These are phyloP conservation scores for Mya arenaria DNA, from an alignment of 1,140 invertebrate species.

Conservation along the genomic window DNA sequence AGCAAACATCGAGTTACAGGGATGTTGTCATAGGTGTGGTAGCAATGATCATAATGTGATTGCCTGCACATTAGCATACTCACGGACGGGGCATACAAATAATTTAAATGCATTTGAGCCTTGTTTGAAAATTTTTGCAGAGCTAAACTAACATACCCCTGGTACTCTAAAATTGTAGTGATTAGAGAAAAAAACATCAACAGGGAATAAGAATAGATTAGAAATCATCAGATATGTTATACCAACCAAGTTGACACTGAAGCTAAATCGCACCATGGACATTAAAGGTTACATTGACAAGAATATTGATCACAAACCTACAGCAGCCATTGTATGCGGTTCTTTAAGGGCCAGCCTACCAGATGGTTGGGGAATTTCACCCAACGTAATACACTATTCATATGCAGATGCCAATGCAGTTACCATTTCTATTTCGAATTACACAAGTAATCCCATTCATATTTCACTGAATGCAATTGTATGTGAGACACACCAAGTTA, in stretches of 20 bases:
- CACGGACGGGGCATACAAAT: neutral
- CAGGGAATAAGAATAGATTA: neutral
- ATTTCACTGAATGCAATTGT: neutral
- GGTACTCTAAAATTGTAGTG: neutral
- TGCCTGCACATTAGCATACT: neutral
- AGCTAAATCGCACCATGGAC: neutral
- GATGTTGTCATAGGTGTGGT: neutral
- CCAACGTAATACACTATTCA: neutral
- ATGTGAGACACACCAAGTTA: neutral
- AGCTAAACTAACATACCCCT: neutral
- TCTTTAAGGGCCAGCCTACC: neutral
- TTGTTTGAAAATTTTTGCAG: neutral
- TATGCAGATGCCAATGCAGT: neutral
- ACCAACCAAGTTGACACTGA: neutral
- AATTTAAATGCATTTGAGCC: neutral
- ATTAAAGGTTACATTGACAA: neutral
- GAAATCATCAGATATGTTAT: neutral
- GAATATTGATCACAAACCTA: neutral
- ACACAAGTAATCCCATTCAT: neutral
- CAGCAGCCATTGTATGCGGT: neutral
- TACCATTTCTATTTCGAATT: neutral
- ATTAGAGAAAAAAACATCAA: constrained; percentile 7
- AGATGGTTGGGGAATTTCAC: neutral
- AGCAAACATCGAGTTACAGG: too few relatives aligned
- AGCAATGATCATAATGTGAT: neutral